Evolutionary conservation across 2,113 vertebrate species (phyloP).

Genomic region (Ceyx melanurus): DNA sequence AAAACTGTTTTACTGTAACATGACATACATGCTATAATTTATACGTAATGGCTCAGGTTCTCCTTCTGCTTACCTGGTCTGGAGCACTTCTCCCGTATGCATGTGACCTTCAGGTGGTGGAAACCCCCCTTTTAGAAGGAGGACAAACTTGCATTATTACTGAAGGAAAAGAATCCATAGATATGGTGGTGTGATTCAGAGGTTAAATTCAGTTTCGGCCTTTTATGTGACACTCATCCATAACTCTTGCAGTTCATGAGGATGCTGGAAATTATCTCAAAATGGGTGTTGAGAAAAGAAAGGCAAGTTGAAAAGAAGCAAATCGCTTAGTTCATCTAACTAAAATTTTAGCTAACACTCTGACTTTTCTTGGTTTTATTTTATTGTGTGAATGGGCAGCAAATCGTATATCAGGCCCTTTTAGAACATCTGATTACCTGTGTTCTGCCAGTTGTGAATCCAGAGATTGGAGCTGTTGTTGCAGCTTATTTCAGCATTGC

Average conservation of each 20-base stretch:
- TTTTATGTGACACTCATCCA: constrained; percentile 19
- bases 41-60: constrained; percentile 1
- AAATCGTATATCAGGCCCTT: neutral
- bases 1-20: constrained; percentile 13
- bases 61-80: constrained; percentile 34
- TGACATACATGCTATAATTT: constrained; percentile 26
- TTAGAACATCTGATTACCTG: neutral
- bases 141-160: neutral
- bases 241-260: constrained; percentile 36
- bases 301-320: neutral
- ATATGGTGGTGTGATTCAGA: constrained; percentile 30
- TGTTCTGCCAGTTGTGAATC: neutral
- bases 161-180: neutral
- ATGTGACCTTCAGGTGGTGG: neutral
- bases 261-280: constrained; percentile 22
- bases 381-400: neutral
- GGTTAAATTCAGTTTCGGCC: constrained; percentile 42
- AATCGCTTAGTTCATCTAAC: neutral
- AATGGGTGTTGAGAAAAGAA: neutral
- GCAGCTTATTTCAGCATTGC: neutral
- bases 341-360: neutral
- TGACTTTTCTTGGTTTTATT: neutral
- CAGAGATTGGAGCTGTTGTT: neutral
- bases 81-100: neutral
- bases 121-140: constrained; percentile 17